These are phyloP conservation scores for Arothron firmamentum DNA, from an alignment of 2,113 vertebrate species.

Conservation along the genomic window DNA sequence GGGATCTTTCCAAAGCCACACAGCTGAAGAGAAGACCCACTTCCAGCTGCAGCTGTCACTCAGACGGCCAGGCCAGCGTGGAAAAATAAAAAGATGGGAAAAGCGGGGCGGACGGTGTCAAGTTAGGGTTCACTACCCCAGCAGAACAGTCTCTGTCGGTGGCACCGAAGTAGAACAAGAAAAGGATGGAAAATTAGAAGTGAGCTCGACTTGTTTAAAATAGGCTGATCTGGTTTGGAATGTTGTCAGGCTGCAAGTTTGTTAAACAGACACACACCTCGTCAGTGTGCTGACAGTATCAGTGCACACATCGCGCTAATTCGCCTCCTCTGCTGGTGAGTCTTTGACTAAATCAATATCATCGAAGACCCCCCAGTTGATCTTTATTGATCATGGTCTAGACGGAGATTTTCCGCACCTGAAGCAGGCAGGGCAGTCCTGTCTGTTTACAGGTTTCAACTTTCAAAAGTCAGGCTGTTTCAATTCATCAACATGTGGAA, in stretches of 20 bases:
- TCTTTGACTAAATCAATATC: not conserved
- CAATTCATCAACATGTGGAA: too few species aligned
- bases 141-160: too few species aligned
- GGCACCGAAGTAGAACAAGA: too few species aligned
- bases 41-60: conserved; percentile 76
- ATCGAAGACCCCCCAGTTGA: too few species aligned
- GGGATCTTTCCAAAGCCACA: conserved; percentile 70
- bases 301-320: too few species aligned
- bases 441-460: too few species aligned
- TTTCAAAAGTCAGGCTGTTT: too few species aligned
- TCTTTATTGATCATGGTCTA: too few species aligned
- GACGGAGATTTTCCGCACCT: too few species aligned
- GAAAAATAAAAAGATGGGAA: conserved; percentile 64
- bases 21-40: conserved; percentile 73
- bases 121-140: conserved; percentile 50
- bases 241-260: conserved; percentile 61
- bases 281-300: too few species aligned
- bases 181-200: conserved; percentile 7
- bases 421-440: too few species aligned
- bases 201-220: conserved; percentile 27
- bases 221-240: conserved; percentile 61
- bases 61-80: conserved; percentile 51
- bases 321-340: not conserved
- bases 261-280: conserved; percentile 29
- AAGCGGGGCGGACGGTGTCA: conserved; percentile 34